Evolutionary conservation across 2,113 vertebrate genomes (phyloP).

Genomic region (Gallinago paraguaiae): DNA sequence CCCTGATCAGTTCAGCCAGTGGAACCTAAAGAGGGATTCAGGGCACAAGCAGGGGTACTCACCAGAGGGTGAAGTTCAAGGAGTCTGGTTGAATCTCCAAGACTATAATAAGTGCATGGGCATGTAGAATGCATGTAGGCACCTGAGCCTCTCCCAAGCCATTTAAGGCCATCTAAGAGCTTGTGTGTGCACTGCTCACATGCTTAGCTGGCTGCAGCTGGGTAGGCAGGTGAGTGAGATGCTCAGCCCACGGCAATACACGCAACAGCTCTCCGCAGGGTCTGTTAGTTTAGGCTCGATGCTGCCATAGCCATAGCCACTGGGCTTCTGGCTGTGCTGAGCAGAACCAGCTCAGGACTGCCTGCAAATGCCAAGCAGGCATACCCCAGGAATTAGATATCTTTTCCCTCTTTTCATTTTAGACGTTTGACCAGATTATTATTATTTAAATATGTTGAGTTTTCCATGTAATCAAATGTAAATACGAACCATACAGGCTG

Average conservation of each 20-base stretch:
- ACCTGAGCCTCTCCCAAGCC: not conserved
- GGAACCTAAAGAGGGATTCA: not conserved
- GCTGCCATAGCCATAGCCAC: not conserved
- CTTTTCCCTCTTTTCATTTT: not conserved
- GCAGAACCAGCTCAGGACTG: not conserved
- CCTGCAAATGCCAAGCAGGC: not conserved
- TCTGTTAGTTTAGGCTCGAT: not conserved
- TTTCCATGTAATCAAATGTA: not conserved
- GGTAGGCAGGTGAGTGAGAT: not conserved
- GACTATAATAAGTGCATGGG: not conserved
- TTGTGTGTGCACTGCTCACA: not conserved
- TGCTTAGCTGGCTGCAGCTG: not conserved
- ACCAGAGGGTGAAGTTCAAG: not conserved
- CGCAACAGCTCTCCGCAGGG: rapidly evolving
- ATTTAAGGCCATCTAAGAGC: not conserved
- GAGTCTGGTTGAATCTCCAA: not conserved
- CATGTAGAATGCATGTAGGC: rapidly evolving
- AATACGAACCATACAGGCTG: not conserved
- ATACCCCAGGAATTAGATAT: not conserved
- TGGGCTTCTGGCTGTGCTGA: not conserved
- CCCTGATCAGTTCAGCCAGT: not conserved
- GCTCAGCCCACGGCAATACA: not conserved
- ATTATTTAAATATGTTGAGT: not conserved
- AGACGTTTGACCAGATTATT: not conserved
- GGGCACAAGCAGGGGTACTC: not conserved